Evolutionary conservation across 1,140 invertebrate genomes (phyloP), one percentile per base, ranked within the genome.

Genomic region (Gonatopus flavifemur): DNA sequence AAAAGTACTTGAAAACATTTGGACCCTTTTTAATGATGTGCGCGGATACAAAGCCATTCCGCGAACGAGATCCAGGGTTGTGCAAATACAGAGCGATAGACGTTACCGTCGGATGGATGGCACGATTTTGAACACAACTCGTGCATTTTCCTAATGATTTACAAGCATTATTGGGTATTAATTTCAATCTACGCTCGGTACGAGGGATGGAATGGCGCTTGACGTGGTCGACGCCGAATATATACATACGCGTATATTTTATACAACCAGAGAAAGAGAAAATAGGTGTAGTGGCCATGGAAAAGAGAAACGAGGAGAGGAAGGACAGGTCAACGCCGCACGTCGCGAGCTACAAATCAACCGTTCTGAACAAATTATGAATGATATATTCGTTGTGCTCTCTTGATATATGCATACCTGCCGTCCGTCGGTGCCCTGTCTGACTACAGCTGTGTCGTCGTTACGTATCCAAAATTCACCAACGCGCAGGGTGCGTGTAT

Each of bases 111-210:
- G 57, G 53, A 66, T 54, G 59, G 54, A 53, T 43, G 40, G 62
- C 58, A 57, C 57, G 60, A 56, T 67, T 69, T 70, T 64, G n/a
- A 70, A 64, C 66, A 64, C 62, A 65, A 59, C 59, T 62, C 60
- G 56, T 59, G 67, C 67, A 67, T 64, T 69, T 62, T 57, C 52
- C 66, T 68, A 67, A 70, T 76, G 75, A 76, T 77, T 77, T 76
- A 77, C 65, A 76, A 70, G 64, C 70, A 72, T 74, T 75, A 77
- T 74, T 73, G 74, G 66, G 67, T 76, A 76, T 76, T 76, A 74
- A 77, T 76, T 77, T 76, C 70, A 76, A 77, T 76, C 68, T 74
- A 67, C 69, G 57, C 62, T 59, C 54, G 40, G n/a, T n/a, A n/a
- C 55, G 35, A 60, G 57, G 59, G 58, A 65, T 56, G 57, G 54